Evolutionary conservation across 2,113 vertebrate genomes (phyloP).

Genomic region (Atrichornis clamosus): DNA sequence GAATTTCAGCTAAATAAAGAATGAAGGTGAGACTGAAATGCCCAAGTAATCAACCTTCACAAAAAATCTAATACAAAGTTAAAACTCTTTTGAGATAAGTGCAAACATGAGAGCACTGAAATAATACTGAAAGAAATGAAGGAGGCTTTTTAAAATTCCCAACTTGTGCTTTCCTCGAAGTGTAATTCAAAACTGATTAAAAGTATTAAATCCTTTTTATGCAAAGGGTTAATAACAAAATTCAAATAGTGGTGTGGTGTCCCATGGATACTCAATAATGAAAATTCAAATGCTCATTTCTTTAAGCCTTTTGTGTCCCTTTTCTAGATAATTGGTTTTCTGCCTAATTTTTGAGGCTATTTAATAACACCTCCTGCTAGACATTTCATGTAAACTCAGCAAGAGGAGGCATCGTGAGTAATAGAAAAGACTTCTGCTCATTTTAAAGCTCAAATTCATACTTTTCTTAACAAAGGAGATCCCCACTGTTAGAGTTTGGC

Average conservation of each 20-base stretch:
- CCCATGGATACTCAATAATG: slow-evolving; percentile 76
- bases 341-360: slow-evolving; percentile 76
- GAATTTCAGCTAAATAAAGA: slow-evolving; percentile 62
- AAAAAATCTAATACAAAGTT: slow-evolving; percentile 55
- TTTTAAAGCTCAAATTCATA: slow-evolving; percentile 82
- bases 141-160: slow-evolving; percentile 26
- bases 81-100: slow-evolving; percentile 56
- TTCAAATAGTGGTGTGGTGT: slow-evolving; percentile 62
- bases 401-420: slow-evolving; percentile 81
- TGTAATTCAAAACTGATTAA: slow-evolving; percentile 73
- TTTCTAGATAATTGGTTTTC: slow-evolving; percentile 76
- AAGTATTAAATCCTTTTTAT: slow-evolving; percentile 66
- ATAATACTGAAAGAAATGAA: slow-evolving; percentile 38
- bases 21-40: slow-evolving; percentile 55
- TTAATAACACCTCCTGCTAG: slow-evolving; percentile 82
- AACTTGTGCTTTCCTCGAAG: slow-evolving; percentile 44
- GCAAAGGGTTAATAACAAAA: slow-evolving; percentile 73
- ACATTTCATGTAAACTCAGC: slow-evolving; percentile 84
- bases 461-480: slow-evolving; percentile 82
- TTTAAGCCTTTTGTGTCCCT: slow-evolving; percentile 72
- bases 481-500: slow-evolving; percentile 84
- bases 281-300: slow-evolving; percentile 76
- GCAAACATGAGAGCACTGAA: slow-evolving; percentile 40
- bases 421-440: slow-evolving; percentile 79
- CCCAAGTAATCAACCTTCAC: slow-evolving; percentile 55